Evolutionary conservation across 2,797 vertebrate species (phyloP).

Genomic region (Anguilla anguilla): DNA sequence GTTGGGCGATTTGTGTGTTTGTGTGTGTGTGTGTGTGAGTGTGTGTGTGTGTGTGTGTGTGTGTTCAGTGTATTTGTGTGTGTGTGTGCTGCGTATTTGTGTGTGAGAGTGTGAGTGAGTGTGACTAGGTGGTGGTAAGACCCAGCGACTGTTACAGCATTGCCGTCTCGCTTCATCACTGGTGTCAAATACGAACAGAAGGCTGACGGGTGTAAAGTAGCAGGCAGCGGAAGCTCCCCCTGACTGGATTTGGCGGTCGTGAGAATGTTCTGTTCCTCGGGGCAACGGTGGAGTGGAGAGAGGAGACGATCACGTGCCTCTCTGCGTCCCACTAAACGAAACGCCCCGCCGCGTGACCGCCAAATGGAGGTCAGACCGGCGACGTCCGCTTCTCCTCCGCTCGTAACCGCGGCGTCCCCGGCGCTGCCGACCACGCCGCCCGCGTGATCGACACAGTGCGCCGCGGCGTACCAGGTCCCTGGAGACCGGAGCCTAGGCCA

Average conservation of each 20-base stretch:
- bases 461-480: conserved; percentile 47
- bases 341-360: background rate
- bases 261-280: background rate
- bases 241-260: background rate
- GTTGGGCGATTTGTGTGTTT: background rate
- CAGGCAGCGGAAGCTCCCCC: conserved; percentile 6
- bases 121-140: background rate
- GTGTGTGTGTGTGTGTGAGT: background rate
- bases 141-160: background rate
- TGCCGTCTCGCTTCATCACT: background rate
- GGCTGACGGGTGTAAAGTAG: background rate
- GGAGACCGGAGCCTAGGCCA: conserved; percentile 40
- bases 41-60: background rate
- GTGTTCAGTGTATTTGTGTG: background rate
- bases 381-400: conserved; percentile 4
- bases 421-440: background rate
- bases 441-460: conserved; percentile 52
- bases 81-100: background rate
- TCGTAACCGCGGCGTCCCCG: background rate
- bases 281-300: background rate
- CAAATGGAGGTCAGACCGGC: background rate
- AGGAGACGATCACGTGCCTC: background rate
- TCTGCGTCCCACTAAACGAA: background rate
- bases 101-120: background rate
- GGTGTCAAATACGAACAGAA: conserved; percentile 4